Evolutionary conservation across 2,113 vertebrate genomes (phyloP).

Genomic region (Carettochelys insculpta): DNA sequence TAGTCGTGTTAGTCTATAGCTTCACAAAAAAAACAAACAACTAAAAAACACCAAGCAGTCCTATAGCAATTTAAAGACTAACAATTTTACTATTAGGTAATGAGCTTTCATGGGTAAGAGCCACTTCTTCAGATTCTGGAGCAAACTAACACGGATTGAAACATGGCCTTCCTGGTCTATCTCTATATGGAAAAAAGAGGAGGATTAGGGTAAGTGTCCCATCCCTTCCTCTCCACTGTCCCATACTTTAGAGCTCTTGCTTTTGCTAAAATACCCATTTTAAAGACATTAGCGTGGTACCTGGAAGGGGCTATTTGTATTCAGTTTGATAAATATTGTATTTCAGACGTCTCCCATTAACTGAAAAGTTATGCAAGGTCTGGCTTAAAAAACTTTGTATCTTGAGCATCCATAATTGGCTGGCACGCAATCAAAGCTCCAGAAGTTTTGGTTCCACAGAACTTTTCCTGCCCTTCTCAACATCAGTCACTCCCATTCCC

Average conservation of each 20-base stretch:
- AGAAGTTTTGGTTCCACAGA: background rate
- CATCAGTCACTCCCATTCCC: background rate
- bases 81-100: too few species aligned
- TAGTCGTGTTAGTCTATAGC: too few species aligned
- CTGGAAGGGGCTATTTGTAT: background rate
- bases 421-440: background rate
- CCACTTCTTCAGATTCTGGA: too few species aligned
- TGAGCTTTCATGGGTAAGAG: too few species aligned
- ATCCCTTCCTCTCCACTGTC: background rate
- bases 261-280: background rate
- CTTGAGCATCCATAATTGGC: background rate
- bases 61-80: too few species aligned
- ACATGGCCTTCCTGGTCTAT: background rate
- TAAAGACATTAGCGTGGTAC: background rate
- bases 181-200: background rate
- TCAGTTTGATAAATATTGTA: background rate
- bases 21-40: too few species aligned
- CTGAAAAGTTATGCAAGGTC: background rate
- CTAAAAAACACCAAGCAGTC: too few species aligned
- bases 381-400: background rate
- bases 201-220: background rate
- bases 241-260: background rate
- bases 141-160: background rate
- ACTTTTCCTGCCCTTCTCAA: background rate
- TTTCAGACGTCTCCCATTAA: background rate